Conservation (phyloP, 2,113 vertebrate genomes). For the Pelvicachromis taeniatus region DNA sequence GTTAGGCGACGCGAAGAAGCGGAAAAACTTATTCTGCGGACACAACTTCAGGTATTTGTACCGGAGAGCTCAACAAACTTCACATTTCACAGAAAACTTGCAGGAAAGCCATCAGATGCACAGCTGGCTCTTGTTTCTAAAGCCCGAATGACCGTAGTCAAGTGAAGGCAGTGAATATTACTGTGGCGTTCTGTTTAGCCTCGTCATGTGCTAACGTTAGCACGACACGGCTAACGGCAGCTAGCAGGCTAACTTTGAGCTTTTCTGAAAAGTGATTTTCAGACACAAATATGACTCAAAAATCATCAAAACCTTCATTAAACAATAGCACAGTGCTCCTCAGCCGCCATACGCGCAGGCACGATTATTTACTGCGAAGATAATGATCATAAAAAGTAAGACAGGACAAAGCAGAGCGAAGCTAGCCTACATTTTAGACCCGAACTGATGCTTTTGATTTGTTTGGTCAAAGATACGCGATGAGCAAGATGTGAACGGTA, state of each 20-base stretch:
- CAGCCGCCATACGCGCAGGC: not conserved
- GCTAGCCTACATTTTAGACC: not conserved
- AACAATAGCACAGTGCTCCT: rapidly evolving
- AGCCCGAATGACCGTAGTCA: not conserved
- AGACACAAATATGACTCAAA: not conserved
- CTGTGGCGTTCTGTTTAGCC: slow-evolving; percentile 14
- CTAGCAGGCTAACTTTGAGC: not conserved
- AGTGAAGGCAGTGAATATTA: rapidly evolving
- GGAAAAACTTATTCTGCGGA: not conserved
- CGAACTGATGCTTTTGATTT: not conserved
- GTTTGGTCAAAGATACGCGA: not conserved
- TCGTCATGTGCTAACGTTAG: slow-evolving; percentile 58
- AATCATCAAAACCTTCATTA: rapidly evolving
- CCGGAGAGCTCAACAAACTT: not conserved
- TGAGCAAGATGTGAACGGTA: not conserved
- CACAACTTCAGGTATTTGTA: slow-evolving; percentile 12
- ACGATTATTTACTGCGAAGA: not conserved
- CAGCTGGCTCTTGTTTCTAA: not conserved
- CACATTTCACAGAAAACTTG: not conserved
- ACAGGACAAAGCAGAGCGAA: not conserved
- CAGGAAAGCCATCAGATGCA: rapidly evolving
- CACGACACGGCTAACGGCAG: not conserved
- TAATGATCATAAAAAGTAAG: not conserved
- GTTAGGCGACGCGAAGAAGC: not conserved
- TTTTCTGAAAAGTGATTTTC: not conserved